Evolutionary conservation across 2,797 vertebrate species (phyloP).

Genomic region (Melanotaenia pygmaea): DNA sequence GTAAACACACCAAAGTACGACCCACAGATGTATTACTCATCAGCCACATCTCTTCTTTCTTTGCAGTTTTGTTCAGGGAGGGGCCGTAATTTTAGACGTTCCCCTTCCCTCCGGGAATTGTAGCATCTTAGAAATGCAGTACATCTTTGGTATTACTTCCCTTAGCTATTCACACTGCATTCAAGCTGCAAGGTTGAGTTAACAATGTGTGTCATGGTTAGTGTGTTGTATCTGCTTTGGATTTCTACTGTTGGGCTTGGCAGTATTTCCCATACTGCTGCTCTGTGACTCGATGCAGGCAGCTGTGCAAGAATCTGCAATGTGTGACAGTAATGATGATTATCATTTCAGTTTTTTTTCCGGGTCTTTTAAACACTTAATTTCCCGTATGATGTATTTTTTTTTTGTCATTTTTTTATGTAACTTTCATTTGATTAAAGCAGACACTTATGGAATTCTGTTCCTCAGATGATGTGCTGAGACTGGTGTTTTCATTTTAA

Average conservation of each 20-base stretch:
- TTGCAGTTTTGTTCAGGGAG: conserved; percentile 37
- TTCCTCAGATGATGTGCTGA: conserved; percentile 20
- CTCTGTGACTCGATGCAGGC: conserved; percentile 8
- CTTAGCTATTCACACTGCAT: not conserved
- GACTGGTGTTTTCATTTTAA: conserved; percentile 13
- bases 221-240: conserved; percentile 15
- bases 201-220: conserved; percentile 11
- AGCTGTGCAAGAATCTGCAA: conserved; percentile 3
- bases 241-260: conserved; percentile 1
- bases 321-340: conserved; percentile 39
- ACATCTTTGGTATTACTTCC: conserved; percentile 10
- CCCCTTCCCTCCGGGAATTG: conserved; percentile 19
- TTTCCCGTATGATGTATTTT: conserved; percentile 72
- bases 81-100: conserved; percentile 14
- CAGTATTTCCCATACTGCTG: conserved; percentile 1
- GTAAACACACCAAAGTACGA: conserved; percentile 9
- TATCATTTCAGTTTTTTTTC: conserved; percentile 51
- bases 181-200: conserved; percentile 15
- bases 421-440: conserved; percentile 42
- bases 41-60: conserved; percentile 1
- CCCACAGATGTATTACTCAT: conserved; percentile 8
- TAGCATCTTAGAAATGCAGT: conserved; percentile 39
- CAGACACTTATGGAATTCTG: conserved; percentile 30
- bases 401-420: conserved; percentile 69
- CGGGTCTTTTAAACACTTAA: not conserved